Evolutionary conservation across 1,140 invertebrate genomes (phyloP).

Genomic region (Drosophila erecta): DNA sequence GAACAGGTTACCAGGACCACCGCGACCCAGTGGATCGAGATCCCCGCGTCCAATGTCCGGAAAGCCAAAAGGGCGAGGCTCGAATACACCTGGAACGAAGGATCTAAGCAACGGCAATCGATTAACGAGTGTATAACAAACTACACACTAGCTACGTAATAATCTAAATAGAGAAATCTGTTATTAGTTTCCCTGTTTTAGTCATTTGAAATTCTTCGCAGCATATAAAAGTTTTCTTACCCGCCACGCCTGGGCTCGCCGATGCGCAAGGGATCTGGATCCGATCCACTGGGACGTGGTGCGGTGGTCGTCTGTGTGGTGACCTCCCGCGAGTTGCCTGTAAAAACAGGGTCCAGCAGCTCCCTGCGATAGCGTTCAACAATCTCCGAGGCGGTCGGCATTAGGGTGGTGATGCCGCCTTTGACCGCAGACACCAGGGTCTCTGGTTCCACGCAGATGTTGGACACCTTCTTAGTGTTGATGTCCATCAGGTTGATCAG

Average conservation of each 20-base stretch:
- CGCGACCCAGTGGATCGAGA: conserved; percentile 89
- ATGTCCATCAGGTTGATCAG: conserved; percentile 88
- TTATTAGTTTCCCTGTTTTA: too few species aligned
- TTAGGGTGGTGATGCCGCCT: conserved; percentile 83
- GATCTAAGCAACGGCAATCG: conserved; percentile 19
- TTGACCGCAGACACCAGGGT: conserved; percentile 78
- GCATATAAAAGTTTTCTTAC: conserved; percentile 25
- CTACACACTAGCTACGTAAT: too few species aligned
- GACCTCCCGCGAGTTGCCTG: conserved; percentile 63
- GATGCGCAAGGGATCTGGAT: conserved; percentile 76
- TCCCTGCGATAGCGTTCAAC: conserved; percentile 85
- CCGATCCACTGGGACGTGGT: conserved; percentile 1
- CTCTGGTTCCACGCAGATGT: conserved; percentile 83
- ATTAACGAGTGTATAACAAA: too few species aligned
- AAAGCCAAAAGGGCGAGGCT: conserved; percentile 78
- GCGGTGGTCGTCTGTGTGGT: conserved; percentile 65
- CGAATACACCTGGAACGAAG: conserved; percentile 50
- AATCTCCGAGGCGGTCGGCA: conserved; percentile 85
- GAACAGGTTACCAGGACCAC: conserved; percentile 90
- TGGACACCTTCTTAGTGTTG: conserved; percentile 83
- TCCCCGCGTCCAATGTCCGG: conserved; percentile 89
- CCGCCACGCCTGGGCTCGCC: conserved; percentile 62
- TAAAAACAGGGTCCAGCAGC: conserved; percentile 84
- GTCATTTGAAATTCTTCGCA: too few species aligned
- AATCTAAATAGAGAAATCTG: too few species aligned